Evolutionary conservation across 2,888 invertebrate genomes (phyloP), one percentile per base, ranked within the genome.

Genomic region (Drosophila setosimentum): DNA sequence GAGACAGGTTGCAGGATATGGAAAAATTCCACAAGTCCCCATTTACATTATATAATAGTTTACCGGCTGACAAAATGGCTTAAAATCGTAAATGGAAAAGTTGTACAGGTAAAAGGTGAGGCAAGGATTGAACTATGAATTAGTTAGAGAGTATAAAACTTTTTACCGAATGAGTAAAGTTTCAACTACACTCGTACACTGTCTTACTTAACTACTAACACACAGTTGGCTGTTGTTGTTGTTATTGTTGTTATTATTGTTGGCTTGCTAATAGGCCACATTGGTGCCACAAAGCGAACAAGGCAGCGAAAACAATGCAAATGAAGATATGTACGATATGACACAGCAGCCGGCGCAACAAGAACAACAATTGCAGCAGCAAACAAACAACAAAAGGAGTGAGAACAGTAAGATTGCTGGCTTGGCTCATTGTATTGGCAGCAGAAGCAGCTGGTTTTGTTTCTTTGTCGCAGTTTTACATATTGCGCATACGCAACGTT

Each of bases 401-500:
- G 6, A 29, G 40, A 66, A 42, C 51, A 61, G 60, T 59, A 63
- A 40, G 45, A 79, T 59, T 69, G 60, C 65, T 60, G 69, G 5
- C 54, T 66, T 58, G 64, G 3, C 54, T 30, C 50, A 67, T 72
- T 73, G 69, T 64, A 76, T 80, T 80, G 68, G 60, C 77, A 73
- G 78, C 74, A 58, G 68, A 45, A 18, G 78, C 77, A 58, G 72
- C 60, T 58, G 79, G 66, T 61, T 33, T 68, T 60, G 55, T 54
- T 71, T 54, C 66, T 35, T 58, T 78, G 70, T 61, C 45, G 27
- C 29, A 40, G 50, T 76, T 79, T 63, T 63, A 71, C 68, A 84
- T 76, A 88, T 84, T 73, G 78, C 88, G 86, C 72, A 83, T 85
- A 85, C 83, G 83, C 80, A 77, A 50, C 83, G 86, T 82, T 82